A percentile compares a stretch with the other conserved stretches of the same genome.
Evolutionary conservation across 2,797 vertebrate genomes (phyloP).

Genomic region (Anas bernieri): DNA sequence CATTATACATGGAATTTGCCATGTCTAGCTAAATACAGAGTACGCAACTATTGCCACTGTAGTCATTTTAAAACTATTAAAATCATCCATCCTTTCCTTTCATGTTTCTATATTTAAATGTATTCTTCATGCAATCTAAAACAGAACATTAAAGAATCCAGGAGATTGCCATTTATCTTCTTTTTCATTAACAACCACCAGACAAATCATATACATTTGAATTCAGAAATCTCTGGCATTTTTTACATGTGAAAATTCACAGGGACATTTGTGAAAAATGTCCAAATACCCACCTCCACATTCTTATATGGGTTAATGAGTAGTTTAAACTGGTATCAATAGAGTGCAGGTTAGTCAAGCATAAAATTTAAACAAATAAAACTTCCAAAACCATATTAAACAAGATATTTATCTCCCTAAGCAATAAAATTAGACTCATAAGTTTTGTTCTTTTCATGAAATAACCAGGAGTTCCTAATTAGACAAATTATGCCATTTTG

Average conservation of each 20-base stretch:
- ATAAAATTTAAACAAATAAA: not conserved
- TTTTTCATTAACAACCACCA: not conserved
- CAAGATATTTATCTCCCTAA: not conserved
- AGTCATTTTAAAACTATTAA: not conserved
- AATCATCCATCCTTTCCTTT: not conserved
- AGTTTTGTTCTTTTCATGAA: slow-evolving; percentile 4
- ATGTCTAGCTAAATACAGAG: not conserved
- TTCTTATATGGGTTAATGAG: not conserved
- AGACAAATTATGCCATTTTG: slow-evolving; percentile 1
- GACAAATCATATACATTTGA: not conserved
- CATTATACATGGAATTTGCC: not conserved
- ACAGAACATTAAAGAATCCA: not conserved
- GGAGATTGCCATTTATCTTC: not conserved
- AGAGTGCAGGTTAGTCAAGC: not conserved
- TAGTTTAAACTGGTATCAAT: not conserved
- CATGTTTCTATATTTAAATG: not conserved
- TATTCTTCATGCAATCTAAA: not conserved
- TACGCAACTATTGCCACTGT: not conserved
- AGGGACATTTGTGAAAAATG: not conserved
- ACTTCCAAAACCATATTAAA: not conserved
- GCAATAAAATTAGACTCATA: slow-evolving; percentile 19
- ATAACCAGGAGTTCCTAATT: not conserved
- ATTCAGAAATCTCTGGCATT: not conserved
- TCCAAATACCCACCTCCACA: not conserved
- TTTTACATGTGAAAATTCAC: not conserved